Evolutionary conservation across 2,113 vertebrate genomes (phyloP), one percentile per base, ranked within the genome.

Genomic region (Uria aalge): DNA sequence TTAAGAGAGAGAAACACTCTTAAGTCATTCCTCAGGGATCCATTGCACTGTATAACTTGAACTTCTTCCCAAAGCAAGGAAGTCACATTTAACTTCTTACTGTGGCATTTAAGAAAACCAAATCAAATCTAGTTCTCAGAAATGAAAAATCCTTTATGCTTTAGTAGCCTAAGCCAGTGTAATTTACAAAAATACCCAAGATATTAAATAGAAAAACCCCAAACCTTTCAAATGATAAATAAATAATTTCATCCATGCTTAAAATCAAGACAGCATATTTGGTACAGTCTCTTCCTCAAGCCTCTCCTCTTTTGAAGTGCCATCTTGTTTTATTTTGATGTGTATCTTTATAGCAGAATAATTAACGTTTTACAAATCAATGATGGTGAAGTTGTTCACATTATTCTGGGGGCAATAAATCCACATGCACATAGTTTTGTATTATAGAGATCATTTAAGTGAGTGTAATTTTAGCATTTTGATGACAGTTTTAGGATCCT

Each of bases 401-500:
- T 94, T 45, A 95, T 73, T 95, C 71, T 86, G 60, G 91, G 91
- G 66, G 91, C 66, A 93, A 95, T 96, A 92, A 92, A 95, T 97
- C 81, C 91, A 64, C 64, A 29, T 50, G 48, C 94, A 91, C 36
- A 21, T 88, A 90, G 32, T 77, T 82, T 79, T 95, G 29, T 77
- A 36, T 95, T 90, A 69, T 72, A 94, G 84, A 88, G 95, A 96
- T 88, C 87, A 79, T 94, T 94, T 93, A 92, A 96, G 87, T 83
- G 80, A 94, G 80, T 94, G 75, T 87, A 96, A 80, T 96, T 89
- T 98, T 96, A 97, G 95, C 91, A 95, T 97, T 97, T 97, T 95
- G 97, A 92, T 97, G 98, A 97, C 97, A 97, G 97, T 96, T 98
- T 98, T 97, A 98, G 97, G 95, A 97, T 97, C 96, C 64, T 97